Evolutionary conservation across 2,113 vertebrate species (phyloP).

Genomic region (Lutjanus erythropterus): DNA sequence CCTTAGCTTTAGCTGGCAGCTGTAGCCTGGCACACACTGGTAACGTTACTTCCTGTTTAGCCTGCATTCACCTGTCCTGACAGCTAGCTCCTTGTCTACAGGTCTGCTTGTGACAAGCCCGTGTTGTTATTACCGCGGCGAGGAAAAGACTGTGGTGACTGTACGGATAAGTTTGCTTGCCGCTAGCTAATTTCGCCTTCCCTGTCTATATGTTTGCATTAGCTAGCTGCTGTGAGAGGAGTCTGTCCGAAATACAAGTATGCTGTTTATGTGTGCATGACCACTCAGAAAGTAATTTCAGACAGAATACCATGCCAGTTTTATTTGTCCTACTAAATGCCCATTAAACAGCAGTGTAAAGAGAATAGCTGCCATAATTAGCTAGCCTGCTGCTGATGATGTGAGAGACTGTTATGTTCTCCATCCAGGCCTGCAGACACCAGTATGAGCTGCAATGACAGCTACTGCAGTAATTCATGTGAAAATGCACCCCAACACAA

Average conservation of each 20-base stretch:
- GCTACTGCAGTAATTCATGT: neutral
- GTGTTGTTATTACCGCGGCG: neutral
- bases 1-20: constrained; percentile 60
- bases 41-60: constrained; percentile 53
- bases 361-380: neutral
- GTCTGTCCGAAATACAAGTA: neutral
- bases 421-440: constrained; percentile 50
- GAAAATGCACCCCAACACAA: neutral
- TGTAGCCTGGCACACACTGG: constrained; percentile 26
- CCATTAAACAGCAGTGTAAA: neutral
- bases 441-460: neutral
- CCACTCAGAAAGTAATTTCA: neutral
- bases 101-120: neutral
- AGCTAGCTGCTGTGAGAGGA: constrained; percentile 23
- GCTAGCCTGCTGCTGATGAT: constrained; percentile 16
- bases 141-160: neutral
- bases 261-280: neutral
- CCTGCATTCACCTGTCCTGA: constrained; percentile 40
- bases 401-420: neutral
- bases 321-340: neutral
- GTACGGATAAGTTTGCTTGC: constrained; percentile 41
- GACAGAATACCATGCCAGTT: neutral
- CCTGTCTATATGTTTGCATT: neutral
- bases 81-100: neutral
- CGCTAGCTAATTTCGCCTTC: constrained; percentile 25